phyloP scores from a whole-genome alignment of 2,888 invertebrate species.

The Sphaerolaimus hirsutus region DNA sequence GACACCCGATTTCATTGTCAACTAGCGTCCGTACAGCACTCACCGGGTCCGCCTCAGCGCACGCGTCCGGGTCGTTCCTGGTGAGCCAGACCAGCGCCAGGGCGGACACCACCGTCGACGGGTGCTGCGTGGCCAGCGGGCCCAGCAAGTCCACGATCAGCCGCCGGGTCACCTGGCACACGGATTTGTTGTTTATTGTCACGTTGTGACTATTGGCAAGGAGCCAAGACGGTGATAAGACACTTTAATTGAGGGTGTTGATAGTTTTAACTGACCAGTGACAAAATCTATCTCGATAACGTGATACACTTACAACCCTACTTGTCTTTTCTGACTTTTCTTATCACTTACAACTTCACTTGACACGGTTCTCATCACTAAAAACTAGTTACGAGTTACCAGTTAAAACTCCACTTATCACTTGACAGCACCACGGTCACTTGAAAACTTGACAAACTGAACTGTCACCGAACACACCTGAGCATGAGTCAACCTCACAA shows the following conservation, averaged over 20 bases:
- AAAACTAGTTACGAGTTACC: too few species aligned
- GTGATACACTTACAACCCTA: background rate
- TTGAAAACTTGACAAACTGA: too few species aligned
- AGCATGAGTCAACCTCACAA: too few species aligned
- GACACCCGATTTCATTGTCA: background rate
- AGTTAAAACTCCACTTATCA: too few species aligned
- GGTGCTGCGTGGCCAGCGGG: constrained; percentile 57
- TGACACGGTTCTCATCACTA: too few species aligned
- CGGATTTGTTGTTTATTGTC: background rate
- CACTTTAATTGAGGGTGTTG: too few species aligned
- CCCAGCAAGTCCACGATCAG: constrained; percentile 55
- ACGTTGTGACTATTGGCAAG: too few species aligned
- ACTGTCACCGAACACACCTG: too few species aligned
- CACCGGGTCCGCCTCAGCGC: background rate
- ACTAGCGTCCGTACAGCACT: background rate
- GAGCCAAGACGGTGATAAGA: too few species aligned
- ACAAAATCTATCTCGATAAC: background rate
- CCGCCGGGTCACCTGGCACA: constrained; percentile 43
- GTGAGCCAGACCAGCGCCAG: constrained; percentile 62
- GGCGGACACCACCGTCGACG: constrained; percentile 52
- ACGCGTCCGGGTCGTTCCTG: constrained; percentile 9
- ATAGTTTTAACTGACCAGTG: background rate
- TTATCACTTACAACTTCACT: too few species aligned
- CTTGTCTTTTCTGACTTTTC: background rate
- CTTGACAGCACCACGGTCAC: too few species aligned